These are phyloP conservation scores for Stomatorhinus ivindoensis DNA, from an alignment of 2,113 vertebrate species.

Conservation along the genomic window DNA sequence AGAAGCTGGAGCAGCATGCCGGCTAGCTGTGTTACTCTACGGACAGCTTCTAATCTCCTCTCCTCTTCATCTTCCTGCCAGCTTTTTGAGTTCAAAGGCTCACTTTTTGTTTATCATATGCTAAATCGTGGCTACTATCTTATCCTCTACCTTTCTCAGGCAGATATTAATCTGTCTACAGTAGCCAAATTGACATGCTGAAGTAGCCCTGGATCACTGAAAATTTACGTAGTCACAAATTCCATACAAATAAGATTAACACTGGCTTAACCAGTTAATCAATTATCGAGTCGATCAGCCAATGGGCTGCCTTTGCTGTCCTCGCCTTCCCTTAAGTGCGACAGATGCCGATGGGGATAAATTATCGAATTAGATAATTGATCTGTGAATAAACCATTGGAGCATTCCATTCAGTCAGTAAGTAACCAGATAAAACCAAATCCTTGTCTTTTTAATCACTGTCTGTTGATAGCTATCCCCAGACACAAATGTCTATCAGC, in stretches of 20 bases:
- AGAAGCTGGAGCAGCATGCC: neutral
- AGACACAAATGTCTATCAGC: neutral
- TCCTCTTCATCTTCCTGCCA: neutral
- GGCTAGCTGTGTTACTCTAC: neutral
- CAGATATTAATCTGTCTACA: neutral
- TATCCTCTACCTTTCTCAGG: neutral
- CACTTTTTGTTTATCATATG: neutral
- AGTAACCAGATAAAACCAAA: neutral
- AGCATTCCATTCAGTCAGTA: neutral
- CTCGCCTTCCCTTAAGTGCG: too few species aligned
- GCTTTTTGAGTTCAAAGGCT: neutral
- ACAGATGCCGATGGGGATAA: neutral
- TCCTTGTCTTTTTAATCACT: neutral
- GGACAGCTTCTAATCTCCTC: neutral
- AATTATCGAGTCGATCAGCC: neutral
- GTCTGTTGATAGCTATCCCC: neutral
- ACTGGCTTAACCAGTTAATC: conserved; percentile 10
- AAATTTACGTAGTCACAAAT: neutral
- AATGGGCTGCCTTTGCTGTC: neutral
- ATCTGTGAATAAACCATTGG: neutral
- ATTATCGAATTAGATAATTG: conserved; percentile 3
- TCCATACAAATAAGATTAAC: neutral
- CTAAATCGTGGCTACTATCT: neutral
- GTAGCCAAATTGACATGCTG: neutral
- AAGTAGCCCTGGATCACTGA: neutral